Percentiles rank a stretch among this genome's conserved stretches.
Conservation (phyloP, 2,888 invertebrate genomes). For the Tolmerus cingulatus region DNA sequence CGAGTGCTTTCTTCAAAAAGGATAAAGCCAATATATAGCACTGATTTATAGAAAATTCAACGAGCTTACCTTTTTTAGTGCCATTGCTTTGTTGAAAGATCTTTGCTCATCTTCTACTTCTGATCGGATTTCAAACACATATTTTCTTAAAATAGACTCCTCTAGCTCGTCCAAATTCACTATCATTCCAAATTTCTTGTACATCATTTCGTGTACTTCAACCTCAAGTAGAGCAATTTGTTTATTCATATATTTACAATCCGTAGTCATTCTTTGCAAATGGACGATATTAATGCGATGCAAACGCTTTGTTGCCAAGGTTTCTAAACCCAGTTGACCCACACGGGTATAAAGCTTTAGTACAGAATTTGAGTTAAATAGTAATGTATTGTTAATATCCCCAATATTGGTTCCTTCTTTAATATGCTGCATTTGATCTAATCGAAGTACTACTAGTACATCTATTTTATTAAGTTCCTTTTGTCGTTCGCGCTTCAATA, state of each 20-base stretch:
- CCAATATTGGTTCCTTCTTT: slow-evolving; percentile 64
- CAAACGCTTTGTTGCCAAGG: slow-evolving; percentile 68
- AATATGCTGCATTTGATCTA: slow-evolving; percentile 73
- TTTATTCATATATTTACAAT: slow-evolving; percentile 72
- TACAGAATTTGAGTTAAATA: slow-evolving; percentile 72
- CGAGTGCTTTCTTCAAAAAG: slow-evolving; percentile 57
- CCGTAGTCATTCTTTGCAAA: slow-evolving; percentile 74
- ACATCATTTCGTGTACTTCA: slow-evolving; percentile 65
- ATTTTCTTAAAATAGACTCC: slow-evolving; percentile 66
- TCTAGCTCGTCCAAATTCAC: slow-evolving; percentile 67
- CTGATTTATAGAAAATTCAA: not conserved
- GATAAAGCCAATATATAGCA: not conserved
- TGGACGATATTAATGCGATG: slow-evolving; percentile 75
- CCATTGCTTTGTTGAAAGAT: slow-evolving; percentile 63
- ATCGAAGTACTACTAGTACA: slow-evolving; percentile 72
- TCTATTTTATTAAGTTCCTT: slow-evolving; percentile 79
- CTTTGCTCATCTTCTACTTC: slow-evolving; percentile 64
- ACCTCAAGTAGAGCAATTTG: slow-evolving; percentile 68
- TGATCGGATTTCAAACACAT: slow-evolving; percentile 67
- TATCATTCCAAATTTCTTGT: slow-evolving; percentile 67
- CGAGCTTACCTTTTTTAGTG: slow-evolving; percentile 58
- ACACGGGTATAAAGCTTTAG: slow-evolving; percentile 69
- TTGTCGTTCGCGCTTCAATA: slow-evolving; percentile 69
- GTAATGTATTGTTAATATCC: slow-evolving; percentile 65
- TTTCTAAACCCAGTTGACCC: slow-evolving; percentile 72